Conservation (phyloP, 2,113 vertebrate genomes). For the Gallinago paraguaiae region DNA sequence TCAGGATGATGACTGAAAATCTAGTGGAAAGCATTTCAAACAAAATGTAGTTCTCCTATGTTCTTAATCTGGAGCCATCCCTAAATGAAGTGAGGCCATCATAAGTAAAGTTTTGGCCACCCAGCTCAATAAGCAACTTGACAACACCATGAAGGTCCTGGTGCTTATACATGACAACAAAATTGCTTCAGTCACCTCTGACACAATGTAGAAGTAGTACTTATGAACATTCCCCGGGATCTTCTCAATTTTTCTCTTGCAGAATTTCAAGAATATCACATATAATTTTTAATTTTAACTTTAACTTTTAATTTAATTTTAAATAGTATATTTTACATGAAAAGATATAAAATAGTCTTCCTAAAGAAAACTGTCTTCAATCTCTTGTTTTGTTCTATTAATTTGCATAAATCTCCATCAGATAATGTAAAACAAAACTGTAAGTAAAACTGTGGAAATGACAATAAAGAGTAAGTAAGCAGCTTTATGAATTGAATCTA, state of each 20-base stretch:
- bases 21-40: not conserved
- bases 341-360: not conserved
- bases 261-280: not conserved
- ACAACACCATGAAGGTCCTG: not conserved
- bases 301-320: not conserved
- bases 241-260: not conserved
- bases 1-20: not conserved
- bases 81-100: not conserved
- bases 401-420: not conserved
- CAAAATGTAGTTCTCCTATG: not conserved
- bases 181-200: not conserved
- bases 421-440: not conserved
- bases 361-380: not conserved
- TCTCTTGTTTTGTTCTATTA: not conserved
- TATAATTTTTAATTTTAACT: not conserved
- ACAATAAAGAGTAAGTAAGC: not conserved
- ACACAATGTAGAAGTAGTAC: not conserved
- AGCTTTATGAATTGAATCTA: not conserved
- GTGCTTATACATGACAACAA: not conserved
- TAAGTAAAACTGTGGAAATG: not conserved
- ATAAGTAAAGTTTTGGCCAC: not conserved
- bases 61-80: not conserved
- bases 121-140: not conserved
- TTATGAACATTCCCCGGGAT: not conserved
- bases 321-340: not conserved